phyloP scores from a whole-genome alignment of 2,888 invertebrate species.

The Andrena bucephala region DNA sequence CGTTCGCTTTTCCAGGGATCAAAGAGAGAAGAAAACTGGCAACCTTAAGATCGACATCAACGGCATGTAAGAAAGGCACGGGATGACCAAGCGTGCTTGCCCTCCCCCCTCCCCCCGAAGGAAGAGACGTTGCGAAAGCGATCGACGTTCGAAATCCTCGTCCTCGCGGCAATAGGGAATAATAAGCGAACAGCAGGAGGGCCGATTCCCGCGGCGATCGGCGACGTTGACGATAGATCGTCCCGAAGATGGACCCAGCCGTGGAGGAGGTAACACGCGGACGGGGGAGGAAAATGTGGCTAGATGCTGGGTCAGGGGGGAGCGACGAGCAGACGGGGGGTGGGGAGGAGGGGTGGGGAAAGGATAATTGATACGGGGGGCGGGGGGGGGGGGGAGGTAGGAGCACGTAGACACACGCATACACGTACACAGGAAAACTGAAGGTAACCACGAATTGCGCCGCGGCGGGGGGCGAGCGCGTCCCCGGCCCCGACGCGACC shows the following conservation, averaged over 20 bases:
- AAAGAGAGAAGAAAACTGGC: slow-evolving; percentile 95
- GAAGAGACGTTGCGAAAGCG: neutral
- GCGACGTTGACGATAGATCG: slow-evolving; percentile 6
- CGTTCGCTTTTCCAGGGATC: slow-evolving; percentile 88
- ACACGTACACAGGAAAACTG: slow-evolving; percentile 29
- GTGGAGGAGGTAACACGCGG: neutral
- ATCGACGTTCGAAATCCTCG: slow-evolving; percentile 17
- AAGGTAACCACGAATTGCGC: slow-evolving; percentile 36
- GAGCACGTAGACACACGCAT: slow-evolving; percentile 55
- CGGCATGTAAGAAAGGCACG: slow-evolving; percentile 86
- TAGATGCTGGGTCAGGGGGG: no score
- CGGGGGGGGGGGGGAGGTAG: neutral
- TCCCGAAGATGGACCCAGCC: slow-evolving; percentile 12
- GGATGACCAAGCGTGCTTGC: slow-evolving; percentile 50
- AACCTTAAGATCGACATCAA: slow-evolving; percentile 92
- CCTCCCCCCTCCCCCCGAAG: slow-evolving; percentile 25
- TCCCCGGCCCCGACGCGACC: slow-evolving; percentile 30
- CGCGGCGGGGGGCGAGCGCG: slow-evolving; percentile 4
- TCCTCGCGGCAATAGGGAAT: slow-evolving; percentile 40
- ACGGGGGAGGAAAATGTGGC: neutral
- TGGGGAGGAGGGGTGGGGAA: neutral
- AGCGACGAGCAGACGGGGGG: neutral
- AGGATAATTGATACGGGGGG: slow-evolving; percentile 29
- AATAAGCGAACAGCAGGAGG: neutral
- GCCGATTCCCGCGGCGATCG: neutral